Base-by-base conservation (phyloP, 2,888 invertebrate species). In the Eupithecia tripunctaria region DNA sequence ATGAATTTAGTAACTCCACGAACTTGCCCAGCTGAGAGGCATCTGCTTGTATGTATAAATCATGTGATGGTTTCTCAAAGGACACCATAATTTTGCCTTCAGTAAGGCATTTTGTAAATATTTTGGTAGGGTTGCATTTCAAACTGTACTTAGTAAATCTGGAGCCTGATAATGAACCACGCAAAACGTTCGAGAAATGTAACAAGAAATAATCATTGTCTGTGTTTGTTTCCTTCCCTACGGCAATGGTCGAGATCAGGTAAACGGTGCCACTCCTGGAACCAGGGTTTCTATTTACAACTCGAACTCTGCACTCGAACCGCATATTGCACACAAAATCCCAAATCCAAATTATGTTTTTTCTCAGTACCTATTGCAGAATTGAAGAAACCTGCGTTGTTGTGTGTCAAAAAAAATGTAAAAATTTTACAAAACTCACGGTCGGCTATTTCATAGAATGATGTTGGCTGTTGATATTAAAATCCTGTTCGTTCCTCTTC, bases 1-100 rank as follows among this genome's bases (percentile, higher is more conserved):
- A 75, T 7, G n/a, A 38, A 25, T 70, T 72, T 29, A 75, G 25
- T 25, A 65, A 3, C 36, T 64, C 59, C 21, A 75, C 62, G 27
- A 75, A 75, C 18, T n/a, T 21, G 63, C 7, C 38, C 63, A 75
- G 56, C 6, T 70, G 43, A 14, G 15, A 15, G 6, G 27, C 25
- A 32, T 67, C 64, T 18, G 47, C 70, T 47, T 75, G 72, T 32
- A 75, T 72, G 36, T 60, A 75, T 64, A 75, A 38, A 41, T 75
- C 75, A 60, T 75, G 69, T 8, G 21, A 43, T 21, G 75, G 75
- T 14, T 75, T 70, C 56, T 70, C 68, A 51, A 75, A 72, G 1
- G 75, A 75, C 51, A 75, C 15, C 10, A 72, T 75, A 10, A 75
- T 68, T 60, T 65, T 75, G n/a, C 75, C 75, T 18, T 72, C 67